Conservation (phyloP, 1,140 invertebrate species). For the Psilanteris sp. region DNA sequence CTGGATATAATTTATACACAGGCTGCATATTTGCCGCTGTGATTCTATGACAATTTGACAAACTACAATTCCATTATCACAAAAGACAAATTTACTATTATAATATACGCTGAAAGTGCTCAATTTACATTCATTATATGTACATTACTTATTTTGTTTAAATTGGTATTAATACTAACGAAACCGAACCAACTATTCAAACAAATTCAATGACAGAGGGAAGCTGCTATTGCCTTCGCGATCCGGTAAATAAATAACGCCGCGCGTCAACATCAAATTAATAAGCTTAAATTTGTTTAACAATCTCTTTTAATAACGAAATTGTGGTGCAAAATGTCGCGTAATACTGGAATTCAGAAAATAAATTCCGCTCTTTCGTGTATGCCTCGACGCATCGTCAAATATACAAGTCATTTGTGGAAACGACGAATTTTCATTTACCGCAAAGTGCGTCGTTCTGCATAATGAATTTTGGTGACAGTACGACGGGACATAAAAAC, state of each 20-base stretch:
- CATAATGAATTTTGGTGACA: conserved; percentile 40
- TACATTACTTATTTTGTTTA: not conserved
- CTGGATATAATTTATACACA: too few species aligned
- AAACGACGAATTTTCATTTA: conserved; percentile 21
- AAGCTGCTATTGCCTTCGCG: too few species aligned
- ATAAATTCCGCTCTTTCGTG: conserved; percentile 5
- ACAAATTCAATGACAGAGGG: too few species aligned
- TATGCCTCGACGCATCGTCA: not conserved
- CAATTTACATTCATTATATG: conserved; percentile 32
- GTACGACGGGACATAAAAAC: not conserved
- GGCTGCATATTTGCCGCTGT: not conserved
- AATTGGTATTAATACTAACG: conserved; percentile 17
- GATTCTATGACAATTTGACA: conserved; percentile 9
- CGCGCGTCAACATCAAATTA: too few species aligned
- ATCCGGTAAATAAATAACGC: not conserved
- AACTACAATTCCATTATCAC: conserved; percentile 9
- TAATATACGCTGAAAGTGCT: conserved; percentile 17
- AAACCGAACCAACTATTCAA: not conserved
- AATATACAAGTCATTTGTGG: conserved; percentile 10
- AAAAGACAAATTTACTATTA: conserved; percentile 22
- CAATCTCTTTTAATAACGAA: not conserved
- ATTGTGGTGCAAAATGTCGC: not conserved
- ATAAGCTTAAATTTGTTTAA: not conserved
- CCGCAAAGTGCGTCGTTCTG: conserved; percentile 21
- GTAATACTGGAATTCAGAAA: not conserved